Conservation (phyloP, 2,113 vertebrate species). For the Azemiops feae region DNA sequence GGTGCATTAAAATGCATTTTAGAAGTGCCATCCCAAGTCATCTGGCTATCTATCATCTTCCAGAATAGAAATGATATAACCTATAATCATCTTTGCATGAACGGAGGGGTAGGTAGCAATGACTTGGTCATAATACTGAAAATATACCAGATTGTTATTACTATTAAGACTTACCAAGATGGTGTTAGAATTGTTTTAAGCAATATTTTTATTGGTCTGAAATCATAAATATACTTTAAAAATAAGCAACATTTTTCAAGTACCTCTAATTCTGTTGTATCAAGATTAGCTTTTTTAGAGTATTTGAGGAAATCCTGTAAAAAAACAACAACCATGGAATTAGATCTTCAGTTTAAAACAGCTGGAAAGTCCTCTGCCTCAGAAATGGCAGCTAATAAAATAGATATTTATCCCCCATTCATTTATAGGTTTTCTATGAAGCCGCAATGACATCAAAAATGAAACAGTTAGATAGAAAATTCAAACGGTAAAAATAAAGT, state of each 20-base stretch:
- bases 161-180: neutral
- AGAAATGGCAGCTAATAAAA: neutral
- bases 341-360: neutral
- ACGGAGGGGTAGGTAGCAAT: conserved; percentile 11
- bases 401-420: neutral
- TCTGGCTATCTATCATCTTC: conserved; percentile 19
- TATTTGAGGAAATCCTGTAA: conserved; percentile 92
- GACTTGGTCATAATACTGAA: neutral
- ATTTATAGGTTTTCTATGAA: neutral
- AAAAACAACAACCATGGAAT: neutral
- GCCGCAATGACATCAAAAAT: neutral
- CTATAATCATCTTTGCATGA: neutral
- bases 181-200: neutral
- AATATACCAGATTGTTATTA: neutral
- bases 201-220: conserved; percentile 17
- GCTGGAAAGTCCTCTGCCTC: neutral
- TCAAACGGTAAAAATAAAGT: neutral
- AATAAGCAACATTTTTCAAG: conserved; percentile 1
- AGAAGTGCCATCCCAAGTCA: neutral
- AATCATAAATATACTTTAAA: neutral
- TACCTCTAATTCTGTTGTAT: conserved; percentile 92
- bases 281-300: conserved; percentile 91
- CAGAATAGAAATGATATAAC: neutral
- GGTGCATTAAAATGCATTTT: neutral
- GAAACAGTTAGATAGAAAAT: neutral